These are phyloP conservation scores for Trichonephila inaurata DNA, from an alignment of 1,140 invertebrate genomes.

Conservation along the genomic window DNA sequence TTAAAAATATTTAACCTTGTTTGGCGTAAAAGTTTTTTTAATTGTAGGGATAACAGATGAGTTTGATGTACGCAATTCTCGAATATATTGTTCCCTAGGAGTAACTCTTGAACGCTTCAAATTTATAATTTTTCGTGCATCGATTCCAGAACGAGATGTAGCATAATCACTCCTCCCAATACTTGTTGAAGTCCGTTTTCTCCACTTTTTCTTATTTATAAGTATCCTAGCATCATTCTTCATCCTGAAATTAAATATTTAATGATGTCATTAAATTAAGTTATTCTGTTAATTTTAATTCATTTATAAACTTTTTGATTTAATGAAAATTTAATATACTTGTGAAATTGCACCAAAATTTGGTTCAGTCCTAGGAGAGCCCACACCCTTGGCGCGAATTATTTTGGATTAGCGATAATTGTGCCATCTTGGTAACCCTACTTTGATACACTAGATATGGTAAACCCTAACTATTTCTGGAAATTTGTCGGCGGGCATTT, in stretches of 20 bases:
- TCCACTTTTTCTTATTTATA: slow-evolving; percentile 29
- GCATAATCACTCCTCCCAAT: not conserved
- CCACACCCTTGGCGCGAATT: too few relatives aligned
- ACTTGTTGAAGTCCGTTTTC: not conserved
- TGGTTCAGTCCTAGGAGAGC: too few relatives aligned
- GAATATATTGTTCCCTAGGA: not conserved
- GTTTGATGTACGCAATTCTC: not conserved
- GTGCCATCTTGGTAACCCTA: too few relatives aligned
- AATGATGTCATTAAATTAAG: too few relatives aligned
- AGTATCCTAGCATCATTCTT: slow-evolving; percentile 26
- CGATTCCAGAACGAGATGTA: not conserved
- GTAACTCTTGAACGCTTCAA: not conserved
- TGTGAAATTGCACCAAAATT: too few relatives aligned
- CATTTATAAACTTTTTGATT: too few relatives aligned
- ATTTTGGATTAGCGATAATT: too few relatives aligned
- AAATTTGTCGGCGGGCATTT: too few relatives aligned
- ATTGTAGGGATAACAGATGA: not conserved
- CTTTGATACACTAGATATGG: too few relatives aligned
- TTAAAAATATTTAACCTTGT: not conserved
- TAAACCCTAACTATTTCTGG: too few relatives aligned
- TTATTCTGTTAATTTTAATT: too few relatives aligned
- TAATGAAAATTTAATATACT: too few relatives aligned
- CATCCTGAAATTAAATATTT: not conserved
- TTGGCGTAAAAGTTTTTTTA: not conserved
- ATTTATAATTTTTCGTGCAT: slow-evolving; percentile 45